These are phyloP conservation scores for Lanius collurio DNA, from an alignment of 2,113 vertebrate genomes.

Conservation along the genomic window DNA sequence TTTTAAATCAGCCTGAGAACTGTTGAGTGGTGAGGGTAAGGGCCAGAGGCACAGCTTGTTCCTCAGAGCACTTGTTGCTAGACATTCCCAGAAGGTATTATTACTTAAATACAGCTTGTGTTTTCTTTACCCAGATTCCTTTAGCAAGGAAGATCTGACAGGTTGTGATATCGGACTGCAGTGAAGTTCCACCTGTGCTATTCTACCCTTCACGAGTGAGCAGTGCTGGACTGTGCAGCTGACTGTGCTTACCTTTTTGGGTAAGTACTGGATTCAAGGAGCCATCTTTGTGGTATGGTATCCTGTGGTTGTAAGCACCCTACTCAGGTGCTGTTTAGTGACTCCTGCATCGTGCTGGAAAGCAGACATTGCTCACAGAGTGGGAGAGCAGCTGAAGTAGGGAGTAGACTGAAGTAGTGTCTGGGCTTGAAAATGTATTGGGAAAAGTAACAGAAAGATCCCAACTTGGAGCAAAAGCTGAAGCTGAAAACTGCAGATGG, in stretches of 20 bases:
- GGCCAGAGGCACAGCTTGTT: constrained; percentile 12
- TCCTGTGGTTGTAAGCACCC: background rate
- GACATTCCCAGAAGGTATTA: constrained; percentile 24
- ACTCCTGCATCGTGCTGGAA: background rate
- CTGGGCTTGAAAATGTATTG: background rate
- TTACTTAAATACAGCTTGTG: constrained; percentile 32
- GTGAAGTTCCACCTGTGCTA: background rate
- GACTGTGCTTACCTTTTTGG: background rate
- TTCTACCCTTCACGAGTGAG: background rate
- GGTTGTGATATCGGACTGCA: background rate
- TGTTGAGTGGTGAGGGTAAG: background rate
- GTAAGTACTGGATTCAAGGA: background rate
- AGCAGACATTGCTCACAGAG: background rate
- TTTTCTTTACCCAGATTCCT: constrained; percentile 20
- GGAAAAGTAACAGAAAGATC: constrained; percentile 28
- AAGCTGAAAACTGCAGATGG: constrained; percentile 57
- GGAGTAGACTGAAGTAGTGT: background rate
- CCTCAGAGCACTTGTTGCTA: constrained; percentile 13
- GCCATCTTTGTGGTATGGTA: background rate
- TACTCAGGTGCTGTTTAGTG: background rate
- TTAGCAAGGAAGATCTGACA: background rate
- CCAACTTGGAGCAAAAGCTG: constrained; percentile 37
- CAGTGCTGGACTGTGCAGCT: background rate
- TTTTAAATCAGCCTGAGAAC: constrained; percentile 14
- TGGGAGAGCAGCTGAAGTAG: background rate